Percentiles rank a stretch among this genome's conserved stretches.
Evolutionary conservation across 1,140 invertebrate genomes (phyloP).

Genomic region (Lepidotrigona ventralis): DNA sequence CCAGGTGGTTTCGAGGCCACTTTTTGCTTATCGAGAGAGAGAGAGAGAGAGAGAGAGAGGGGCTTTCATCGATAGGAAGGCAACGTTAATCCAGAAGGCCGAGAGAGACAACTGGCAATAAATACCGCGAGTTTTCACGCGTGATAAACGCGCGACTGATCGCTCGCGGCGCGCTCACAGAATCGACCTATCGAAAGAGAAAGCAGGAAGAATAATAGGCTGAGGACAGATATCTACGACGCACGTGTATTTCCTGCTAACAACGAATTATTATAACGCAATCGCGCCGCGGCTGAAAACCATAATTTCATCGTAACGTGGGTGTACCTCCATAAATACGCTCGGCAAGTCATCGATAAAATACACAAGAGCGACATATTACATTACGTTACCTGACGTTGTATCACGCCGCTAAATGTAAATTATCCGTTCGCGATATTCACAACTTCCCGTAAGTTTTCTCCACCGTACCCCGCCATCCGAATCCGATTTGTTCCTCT

Average conservation of each 20-base stretch:
- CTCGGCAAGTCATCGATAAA: constrained; percentile 32
- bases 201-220: constrained; percentile 46
- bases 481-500: neutral
- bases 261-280: constrained; percentile 25
- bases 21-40: neutral
- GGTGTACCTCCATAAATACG: constrained; percentile 42
- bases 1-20: neutral
- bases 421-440: constrained; percentile 23
- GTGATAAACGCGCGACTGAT: constrained; percentile 19
- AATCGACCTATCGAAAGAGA: constrained; percentile 53
- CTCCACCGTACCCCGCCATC: neutral
- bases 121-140: constrained; percentile 37
- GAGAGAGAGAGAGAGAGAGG: no score
- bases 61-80: neutral
- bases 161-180: neutral
- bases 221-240: constrained; percentile 20
- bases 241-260: constrained; percentile 41
- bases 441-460: neutral
- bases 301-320: constrained; percentile 45
- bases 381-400: constrained; percentile 12
- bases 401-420: neutral
- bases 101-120: neutral
- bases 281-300: constrained; percentile 31
- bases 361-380: constrained; percentile 13
- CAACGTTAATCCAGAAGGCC: neutral